A percentile compares a stretch with the other conserved stretches of the same genome.
Evolutionary conservation across 2,797 vertebrate genomes (phyloP).

Genomic region (Aeoliscus strigatus): DNA sequence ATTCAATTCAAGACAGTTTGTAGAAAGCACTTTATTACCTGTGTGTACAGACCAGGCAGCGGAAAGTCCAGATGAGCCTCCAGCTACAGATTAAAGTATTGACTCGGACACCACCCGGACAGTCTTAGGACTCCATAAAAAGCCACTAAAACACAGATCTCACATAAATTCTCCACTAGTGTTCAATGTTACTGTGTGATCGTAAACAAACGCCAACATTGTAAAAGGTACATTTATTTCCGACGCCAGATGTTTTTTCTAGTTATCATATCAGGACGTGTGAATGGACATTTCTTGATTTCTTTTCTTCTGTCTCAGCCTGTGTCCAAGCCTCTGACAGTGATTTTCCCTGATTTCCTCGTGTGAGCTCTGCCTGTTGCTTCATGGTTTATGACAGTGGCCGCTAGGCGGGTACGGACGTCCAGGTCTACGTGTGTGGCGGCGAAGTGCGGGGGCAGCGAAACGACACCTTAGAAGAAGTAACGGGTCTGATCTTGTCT

Average conservation of each 20-base stretch:
- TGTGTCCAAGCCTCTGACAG: no score
- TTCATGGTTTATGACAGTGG: not conserved
- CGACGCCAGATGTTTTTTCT: no score
- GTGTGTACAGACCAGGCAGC: conserved; percentile 48
- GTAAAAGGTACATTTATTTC: no score
- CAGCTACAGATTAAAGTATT: conserved; percentile 39
- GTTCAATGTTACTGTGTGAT: conserved; percentile 8
- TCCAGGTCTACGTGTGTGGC: conserved; percentile 10
- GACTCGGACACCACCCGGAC: conserved; percentile 39
- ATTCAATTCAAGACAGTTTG: conserved; percentile 62
- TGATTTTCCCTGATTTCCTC: no score
- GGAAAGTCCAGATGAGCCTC: conserved; percentile 45
- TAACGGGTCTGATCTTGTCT: conserved; percentile 23
- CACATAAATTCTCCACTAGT: conserved; percentile 6
- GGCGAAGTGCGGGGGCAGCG: conserved; percentile 28
- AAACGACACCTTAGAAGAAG: conserved; percentile 25
- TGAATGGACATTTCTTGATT: no score
- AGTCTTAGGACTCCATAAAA: conserved; percentile 58
- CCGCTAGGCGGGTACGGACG: conserved; percentile 17
- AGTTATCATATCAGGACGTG: no score
- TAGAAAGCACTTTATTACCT: conserved; percentile 68
- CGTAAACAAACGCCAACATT: no score
- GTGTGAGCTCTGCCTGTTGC: no score
- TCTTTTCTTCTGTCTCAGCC: no score
- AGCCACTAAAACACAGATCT: conserved; percentile 37